phyloP scores from a whole-genome alignment of 2,888 invertebrate species.

The Latheticus oryzae region DNA sequence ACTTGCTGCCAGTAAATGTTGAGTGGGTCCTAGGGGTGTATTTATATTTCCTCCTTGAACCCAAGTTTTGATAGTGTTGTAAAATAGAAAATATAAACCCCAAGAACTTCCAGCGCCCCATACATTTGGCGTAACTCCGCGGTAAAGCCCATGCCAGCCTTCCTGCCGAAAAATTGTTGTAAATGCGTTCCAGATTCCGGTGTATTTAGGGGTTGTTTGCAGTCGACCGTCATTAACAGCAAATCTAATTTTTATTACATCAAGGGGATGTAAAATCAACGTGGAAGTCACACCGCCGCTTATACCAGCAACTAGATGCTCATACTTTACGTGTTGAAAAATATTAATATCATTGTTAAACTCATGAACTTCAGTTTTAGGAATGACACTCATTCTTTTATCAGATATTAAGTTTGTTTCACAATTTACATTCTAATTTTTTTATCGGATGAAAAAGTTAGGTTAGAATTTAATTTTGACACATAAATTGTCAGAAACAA shows the following conservation, averaged over 20 bases:
- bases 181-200: slow-evolving; percentile 83
- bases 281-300: slow-evolving; percentile 96
- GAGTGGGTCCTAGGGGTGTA: slow-evolving; percentile 80
- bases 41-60: slow-evolving; percentile 87
- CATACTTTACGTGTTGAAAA: slow-evolving; percentile 81
- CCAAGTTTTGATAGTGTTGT: slow-evolving; percentile 91
- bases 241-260: slow-evolving; percentile 97
- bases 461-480: slow-evolving; percentile 23
- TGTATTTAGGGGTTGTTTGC: slow-evolving; percentile 86
- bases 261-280: slow-evolving; percentile 92
- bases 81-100: slow-evolving; percentile 98
- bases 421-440: slow-evolving; percentile 34
- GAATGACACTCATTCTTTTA: slow-evolving; percentile 27
- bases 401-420: slow-evolving; percentile 61
- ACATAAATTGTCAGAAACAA: neutral
- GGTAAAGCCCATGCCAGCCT: slow-evolving; percentile 90
- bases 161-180: slow-evolving; percentile 87
- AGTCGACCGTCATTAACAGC: slow-evolving; percentile 94
- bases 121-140: slow-evolving; percentile 97
- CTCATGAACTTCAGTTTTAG: slow-evolving; percentile 3
- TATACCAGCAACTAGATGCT: slow-evolving; percentile 95
- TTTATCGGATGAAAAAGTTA: slow-evolving; percentile 28
- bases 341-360: slow-evolving; percentile 39
- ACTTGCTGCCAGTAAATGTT: slow-evolving; percentile 91
- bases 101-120: slow-evolving; percentile 97